Conservation (phyloP, 2,797 vertebrate species). For the Champsocephalus gunnari region DNA sequence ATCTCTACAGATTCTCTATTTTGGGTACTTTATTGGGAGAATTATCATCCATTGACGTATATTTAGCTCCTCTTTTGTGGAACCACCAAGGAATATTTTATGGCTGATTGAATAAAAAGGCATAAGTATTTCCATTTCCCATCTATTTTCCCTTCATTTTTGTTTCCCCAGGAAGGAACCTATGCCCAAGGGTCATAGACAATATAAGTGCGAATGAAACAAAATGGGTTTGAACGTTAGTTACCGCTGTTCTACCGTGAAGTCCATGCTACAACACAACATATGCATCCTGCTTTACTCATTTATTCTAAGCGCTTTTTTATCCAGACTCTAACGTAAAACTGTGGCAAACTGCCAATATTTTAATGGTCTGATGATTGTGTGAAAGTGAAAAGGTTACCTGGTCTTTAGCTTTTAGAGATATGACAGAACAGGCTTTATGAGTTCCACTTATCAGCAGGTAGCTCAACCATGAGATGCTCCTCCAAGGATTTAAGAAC, state of each 20-base stretch:
- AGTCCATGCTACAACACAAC: slow-evolving; percentile 15
- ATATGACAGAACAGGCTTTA: slow-evolving; percentile 46
- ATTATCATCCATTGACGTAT: slow-evolving; percentile 77
- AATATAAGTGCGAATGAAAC: slow-evolving; percentile 60
- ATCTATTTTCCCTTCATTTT: slow-evolving; percentile 56
- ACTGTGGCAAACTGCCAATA: slow-evolving; percentile 47
- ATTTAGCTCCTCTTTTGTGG: slow-evolving; percentile 66
- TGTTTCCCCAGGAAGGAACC: slow-evolving; percentile 45
- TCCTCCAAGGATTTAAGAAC: slow-evolving; percentile 32
- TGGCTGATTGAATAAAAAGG: slow-evolving; percentile 72
- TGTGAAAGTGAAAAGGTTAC: slow-evolving; percentile 59
- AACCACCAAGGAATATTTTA: slow-evolving; percentile 53
- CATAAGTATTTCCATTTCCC: slow-evolving; percentile 54
- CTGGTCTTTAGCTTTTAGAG: slow-evolving; percentile 48
- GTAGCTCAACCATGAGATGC: slow-evolving; percentile 41
- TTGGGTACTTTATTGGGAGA: slow-evolving; percentile 67
- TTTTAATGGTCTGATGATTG: slow-evolving; percentile 47
- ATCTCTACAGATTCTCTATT: slow-evolving; percentile 73
- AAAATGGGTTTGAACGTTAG: slow-evolving; percentile 65
- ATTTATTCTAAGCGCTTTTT: slow-evolving; percentile 15
- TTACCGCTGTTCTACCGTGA: slow-evolving; percentile 43
- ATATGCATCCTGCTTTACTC: slow-evolving; percentile 13
- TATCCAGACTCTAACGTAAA: slow-evolving; percentile 36
- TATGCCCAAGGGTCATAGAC: slow-evolving; percentile 63
- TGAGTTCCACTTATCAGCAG: slow-evolving; percentile 50